These are phyloP conservation scores for Oxystoma pomonae DNA, from an alignment of 2,888 invertebrate species.

Conservation along the genomic window DNA sequence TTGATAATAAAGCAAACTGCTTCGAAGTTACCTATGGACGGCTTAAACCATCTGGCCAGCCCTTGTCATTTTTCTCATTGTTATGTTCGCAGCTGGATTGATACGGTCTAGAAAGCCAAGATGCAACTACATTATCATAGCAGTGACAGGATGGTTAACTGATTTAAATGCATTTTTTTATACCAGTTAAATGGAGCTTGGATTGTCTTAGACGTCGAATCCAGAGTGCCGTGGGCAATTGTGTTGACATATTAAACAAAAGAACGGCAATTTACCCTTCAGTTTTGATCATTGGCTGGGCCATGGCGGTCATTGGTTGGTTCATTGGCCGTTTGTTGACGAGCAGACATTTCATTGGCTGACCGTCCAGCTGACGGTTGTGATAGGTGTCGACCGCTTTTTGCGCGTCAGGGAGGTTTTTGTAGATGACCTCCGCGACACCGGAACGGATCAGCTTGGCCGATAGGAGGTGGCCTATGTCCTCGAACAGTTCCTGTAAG, in stretches of 20 bases:
- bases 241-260: slow-evolving; percentile 26
- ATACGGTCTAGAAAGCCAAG: too few relatives aligned
- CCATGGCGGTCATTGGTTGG: slow-evolving; percentile 53
- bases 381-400: slow-evolving; percentile 91
- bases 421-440: slow-evolving; percentile 88
- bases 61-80: too few relatives aligned
- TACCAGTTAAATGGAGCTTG: too few relatives aligned
- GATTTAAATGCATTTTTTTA: too few relatives aligned
- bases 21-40: too few relatives aligned
- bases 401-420: slow-evolving; percentile 78
- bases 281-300: not conserved
- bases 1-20: too few relatives aligned
- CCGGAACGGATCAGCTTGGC: slow-evolving; percentile 83
- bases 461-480: slow-evolving; percentile 81
- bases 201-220: too few relatives aligned
- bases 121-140: too few relatives aligned
- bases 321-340: slow-evolving; percentile 70
- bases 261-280: slow-evolving; percentile 17
- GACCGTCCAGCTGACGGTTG: slow-evolving; percentile 88
- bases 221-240: too few relatives aligned
- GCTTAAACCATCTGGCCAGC: too few relatives aligned
- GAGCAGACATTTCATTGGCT: slow-evolving; percentile 87
- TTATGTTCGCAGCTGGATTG: too few relatives aligned
- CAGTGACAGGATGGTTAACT: too few relatives aligned
- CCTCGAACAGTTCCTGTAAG: slow-evolving; percentile 84